Evolutionary conservation across 1,140 invertebrate genomes (phyloP).

Genomic region (Zaprionus davidi): DNA sequence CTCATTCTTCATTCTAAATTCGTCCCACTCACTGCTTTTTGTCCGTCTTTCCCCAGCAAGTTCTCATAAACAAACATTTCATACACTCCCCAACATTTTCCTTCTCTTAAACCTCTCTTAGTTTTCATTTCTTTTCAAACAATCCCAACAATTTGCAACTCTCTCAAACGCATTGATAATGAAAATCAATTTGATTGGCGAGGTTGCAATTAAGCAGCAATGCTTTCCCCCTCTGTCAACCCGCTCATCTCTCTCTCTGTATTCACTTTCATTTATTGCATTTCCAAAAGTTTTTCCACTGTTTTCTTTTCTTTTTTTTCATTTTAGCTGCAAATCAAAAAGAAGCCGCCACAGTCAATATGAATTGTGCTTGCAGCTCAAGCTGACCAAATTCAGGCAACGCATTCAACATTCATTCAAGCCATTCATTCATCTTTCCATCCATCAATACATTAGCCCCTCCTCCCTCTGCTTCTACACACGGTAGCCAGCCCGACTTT

Average conservation of each 20-base stretch:
- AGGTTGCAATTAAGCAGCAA: slow-evolving; percentile 26
- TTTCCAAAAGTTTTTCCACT: slow-evolving; percentile 32
- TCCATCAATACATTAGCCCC: neutral
- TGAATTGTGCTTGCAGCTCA: slow-evolving; percentile 17
- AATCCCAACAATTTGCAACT: neutral
- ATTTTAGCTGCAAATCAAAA: slow-evolving; percentile 51
- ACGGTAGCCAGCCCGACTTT: slow-evolving; percentile 7
- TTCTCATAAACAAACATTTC: neutral
- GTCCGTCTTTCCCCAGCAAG: neutral
- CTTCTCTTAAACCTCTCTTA: neutral
- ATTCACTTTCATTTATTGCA: slow-evolving; percentile 67
- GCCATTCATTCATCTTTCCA: slow-evolving; percentile 28
- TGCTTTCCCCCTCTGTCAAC: neutral
- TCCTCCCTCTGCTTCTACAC: neutral
- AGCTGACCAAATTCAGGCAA: slow-evolving; percentile 39
- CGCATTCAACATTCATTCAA: slow-evolving; percentile 45
- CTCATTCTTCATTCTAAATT: neutral
- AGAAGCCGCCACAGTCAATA: slow-evolving; percentile 39
- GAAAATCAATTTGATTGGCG: slow-evolving; percentile 15
- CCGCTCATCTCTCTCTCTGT: neutral
- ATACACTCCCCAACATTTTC: neutral
- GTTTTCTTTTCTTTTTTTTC: slow-evolving; percentile 9
- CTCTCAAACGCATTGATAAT: slow-evolving; percentile 25
- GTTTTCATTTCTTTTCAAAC: neutral
- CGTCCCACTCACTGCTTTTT: neutral